Evolutionary conservation across 2,888 invertebrate genomes (phyloP), one percentile per base, ranked within the genome.

Genomic region (Aporophyla lueneburgensis): DNA sequence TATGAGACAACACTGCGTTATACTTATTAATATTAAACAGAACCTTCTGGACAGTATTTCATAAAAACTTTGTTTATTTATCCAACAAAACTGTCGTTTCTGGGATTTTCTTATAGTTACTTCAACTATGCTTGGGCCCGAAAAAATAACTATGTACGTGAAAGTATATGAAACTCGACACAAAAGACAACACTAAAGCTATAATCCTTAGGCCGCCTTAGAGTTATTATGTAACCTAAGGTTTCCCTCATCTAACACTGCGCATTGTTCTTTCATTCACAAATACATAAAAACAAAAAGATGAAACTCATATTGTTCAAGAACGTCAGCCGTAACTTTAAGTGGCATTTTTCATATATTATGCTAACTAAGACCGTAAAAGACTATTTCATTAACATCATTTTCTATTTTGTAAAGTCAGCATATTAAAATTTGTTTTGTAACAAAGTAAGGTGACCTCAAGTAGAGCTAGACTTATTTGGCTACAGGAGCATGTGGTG

Each of bases 11-110:
- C 66, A 77, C 74, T 63, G 59, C 56, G 71, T 65, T 77, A 74
- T 78, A 81, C 65, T 81, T 83, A 62, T 77, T 78, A 78, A 83
- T 85, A 78, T 78, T 71, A 85, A 83, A 79, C 62, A 65, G 33
- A 61, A 69, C 70, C 49, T 66, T 73, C 76, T 74, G 73, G 75
- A 65, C 67, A 61, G 58, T 71, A 75, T 69, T 74, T 74, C 73
- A 74, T 74, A 74, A 77, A 76, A 83, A 56, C 51, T 76, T 67
- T 40, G 40, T 65, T 56, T 74, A 74, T 69, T 24, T 56, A 66
- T 53, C 43, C 24, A 1, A 43, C 43, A 16, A 54, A 59, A 51
- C 10, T 56, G 24, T 24, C 19, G 43, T 33, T 33, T 24, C 24
- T 46, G 21, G 33, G 6, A 71, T 56, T 33, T 56, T 65, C 24